Percentiles rank a stretch among this genome's conserved stretches.
These are phyloP conservation scores for Dynastes hyllus DNA, from an alignment of 2,888 invertebrate genomes.

Conservation along the genomic window DNA sequence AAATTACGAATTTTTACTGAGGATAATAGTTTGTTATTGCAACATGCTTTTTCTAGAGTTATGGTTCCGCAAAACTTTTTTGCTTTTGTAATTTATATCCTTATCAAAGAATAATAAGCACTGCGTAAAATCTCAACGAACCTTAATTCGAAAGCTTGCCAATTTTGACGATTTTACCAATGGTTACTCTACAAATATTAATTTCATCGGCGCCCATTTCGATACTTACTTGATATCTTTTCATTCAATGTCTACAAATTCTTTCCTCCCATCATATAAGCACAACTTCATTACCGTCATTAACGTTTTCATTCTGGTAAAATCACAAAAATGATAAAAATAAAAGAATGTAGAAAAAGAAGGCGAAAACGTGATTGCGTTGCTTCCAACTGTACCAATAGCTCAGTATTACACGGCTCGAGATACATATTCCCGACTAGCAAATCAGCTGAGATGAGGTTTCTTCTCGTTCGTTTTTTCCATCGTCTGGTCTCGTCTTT, in stretches of 20 bases:
- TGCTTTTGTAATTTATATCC: no score
- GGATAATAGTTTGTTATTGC: no score
- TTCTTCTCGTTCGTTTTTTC: constrained; percentile 1
- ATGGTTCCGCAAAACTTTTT: no score
- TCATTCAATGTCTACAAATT: not conserved
- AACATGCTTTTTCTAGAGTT: no score
- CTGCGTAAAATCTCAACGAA: no score
- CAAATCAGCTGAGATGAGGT: constrained; percentile 35
- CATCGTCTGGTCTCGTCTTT: constrained; percentile 17
- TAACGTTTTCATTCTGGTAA: constrained; percentile 10
- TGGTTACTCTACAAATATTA: no score
- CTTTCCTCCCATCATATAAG: not conserved
- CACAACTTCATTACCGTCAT: constrained; percentile 27
- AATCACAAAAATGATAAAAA: constrained; percentile 16
- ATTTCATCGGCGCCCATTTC: no score
- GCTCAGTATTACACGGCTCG: not conserved
- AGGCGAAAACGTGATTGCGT: constrained; percentile 9
- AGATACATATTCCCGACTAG: not conserved
- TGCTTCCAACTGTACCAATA: constrained; percentile 25
- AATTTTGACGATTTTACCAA: no score
- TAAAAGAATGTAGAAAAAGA: not conserved
- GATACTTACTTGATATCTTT: not conserved
- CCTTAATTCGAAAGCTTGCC: no score
- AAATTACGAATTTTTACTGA: no score
- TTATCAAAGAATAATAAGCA: no score